A percentile compares a stretch with the other conserved stretches of the same genome.
Evolutionary conservation across 2,113 vertebrate species (phyloP).

Genomic region (Myiopsitta monachus): DNA sequence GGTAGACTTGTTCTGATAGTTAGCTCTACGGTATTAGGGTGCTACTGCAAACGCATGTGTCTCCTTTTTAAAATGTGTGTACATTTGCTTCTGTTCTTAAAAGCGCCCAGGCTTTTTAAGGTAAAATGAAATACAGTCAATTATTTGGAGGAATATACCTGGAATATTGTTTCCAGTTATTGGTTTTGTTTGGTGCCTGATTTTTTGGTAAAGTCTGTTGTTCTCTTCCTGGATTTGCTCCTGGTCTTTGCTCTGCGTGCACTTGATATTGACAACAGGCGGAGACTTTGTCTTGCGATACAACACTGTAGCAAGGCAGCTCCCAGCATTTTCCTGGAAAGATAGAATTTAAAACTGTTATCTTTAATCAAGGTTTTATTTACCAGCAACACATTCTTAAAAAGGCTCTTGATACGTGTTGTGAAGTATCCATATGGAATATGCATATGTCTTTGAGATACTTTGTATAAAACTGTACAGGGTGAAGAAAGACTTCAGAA

Average conservation of each 20-base stretch:
- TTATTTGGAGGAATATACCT: constrained; percentile 43
- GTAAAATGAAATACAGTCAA: not conserved
- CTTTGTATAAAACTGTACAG: not conserved
- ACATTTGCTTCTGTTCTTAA: not conserved
- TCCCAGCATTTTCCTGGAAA: constrained; percentile 53
- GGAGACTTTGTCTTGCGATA: constrained; percentile 56
- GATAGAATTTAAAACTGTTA: not conserved
- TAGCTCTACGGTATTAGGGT: not conserved
- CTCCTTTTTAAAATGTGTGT: not conserved
- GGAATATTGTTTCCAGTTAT: constrained; percentile 57
- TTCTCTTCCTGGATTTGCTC: constrained; percentile 44
- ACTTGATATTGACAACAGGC: constrained; percentile 65
- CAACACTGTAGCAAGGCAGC: constrained; percentile 71
- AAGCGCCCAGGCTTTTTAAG: not conserved
- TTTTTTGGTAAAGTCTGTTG: constrained; percentile 50
- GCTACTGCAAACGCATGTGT: accelerated
- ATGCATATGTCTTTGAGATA: accelerated
- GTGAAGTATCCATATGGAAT: not conserved
- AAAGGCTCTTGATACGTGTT: not conserved
- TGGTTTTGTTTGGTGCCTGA: constrained; percentile 49
- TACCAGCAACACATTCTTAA: not conserved
- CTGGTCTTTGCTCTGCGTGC: not conserved
- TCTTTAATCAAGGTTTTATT: not conserved
- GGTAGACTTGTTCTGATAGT: not conserved
- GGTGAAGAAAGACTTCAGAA: not conserved